Base-by-base conservation (phyloP, 2,113 vertebrate species). In the Semnornis frantzii region DNA sequence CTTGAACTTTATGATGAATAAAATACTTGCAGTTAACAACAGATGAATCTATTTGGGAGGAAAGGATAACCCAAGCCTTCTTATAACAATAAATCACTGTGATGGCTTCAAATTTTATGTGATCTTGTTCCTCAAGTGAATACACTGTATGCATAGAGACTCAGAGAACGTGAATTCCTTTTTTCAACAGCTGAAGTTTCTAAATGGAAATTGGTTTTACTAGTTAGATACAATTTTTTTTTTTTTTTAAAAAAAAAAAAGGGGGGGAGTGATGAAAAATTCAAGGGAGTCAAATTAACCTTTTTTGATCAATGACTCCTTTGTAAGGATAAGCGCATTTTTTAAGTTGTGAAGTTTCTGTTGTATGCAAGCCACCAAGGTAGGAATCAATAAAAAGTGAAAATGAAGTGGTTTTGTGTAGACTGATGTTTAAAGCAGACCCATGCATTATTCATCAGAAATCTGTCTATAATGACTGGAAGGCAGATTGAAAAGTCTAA, bases 331-430 rank as follows among this genome's bases (percentile, higher is more conserved):
- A 74, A 44, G 90, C 80, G 64, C 48, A 63, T 81, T 76, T 82
- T 42, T 86, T 85, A 94, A 96, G 72, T 58, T 95, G 93, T 93
- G 87, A 96, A 90, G 92, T 92, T 64, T 72, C 87, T 91, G 27
- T 48, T 37, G 42, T 52, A 91, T 58, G 25, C 46, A 87, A 87
- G 82, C 64, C 91, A 94, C n/a, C 70, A 92, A 81, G 86, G 76
- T 18, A 91, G 58, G 57, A 95, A 92, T 94, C 87, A 78, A 74
- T 95, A 70, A 85, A 75, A 85, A 83, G 69, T 74, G 76, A 95
- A 97, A 96, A 96, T 86, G 30, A 92, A 94, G 78, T 91, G 50
- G 10, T 5, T 93, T 92, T 93, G 73, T 44, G 60, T 52, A 34
- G 80, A 63, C 82, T 64, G 73, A 59, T 78, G 87, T 85, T 80